Evolutionary conservation across 2,888 invertebrate genomes (phyloP).

Genomic region (Eristalinus sepulchralis): DNA sequence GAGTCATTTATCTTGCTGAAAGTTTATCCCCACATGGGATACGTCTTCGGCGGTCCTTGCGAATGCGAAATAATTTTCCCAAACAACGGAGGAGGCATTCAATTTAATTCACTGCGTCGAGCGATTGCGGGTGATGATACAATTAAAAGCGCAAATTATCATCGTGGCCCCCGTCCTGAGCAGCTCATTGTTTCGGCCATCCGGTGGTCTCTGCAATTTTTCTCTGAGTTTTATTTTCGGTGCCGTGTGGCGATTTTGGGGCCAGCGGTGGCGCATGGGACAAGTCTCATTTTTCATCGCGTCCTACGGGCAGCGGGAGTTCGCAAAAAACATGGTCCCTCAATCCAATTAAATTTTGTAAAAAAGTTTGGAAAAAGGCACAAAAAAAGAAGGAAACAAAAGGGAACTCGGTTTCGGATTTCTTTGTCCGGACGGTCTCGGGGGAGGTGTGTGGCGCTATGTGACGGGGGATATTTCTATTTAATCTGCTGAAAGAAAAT

Average conservation of each 20-base stretch:
- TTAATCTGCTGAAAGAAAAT: neutral
- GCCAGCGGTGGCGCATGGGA: neutral
- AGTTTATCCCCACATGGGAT: neutral
- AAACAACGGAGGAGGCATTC: slow-evolving; percentile 23
- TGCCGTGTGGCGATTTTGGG: neutral
- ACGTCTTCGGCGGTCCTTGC: neutral
- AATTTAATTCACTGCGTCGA: slow-evolving; percentile 33
- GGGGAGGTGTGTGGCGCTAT: neutral
- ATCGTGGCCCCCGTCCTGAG: neutral
- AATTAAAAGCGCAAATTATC: slow-evolving; percentile 27
- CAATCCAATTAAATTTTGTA: slow-evolving; percentile 14
- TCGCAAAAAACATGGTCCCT: slow-evolving; percentile 6
- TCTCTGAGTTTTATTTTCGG: neutral
- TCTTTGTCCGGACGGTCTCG: neutral
- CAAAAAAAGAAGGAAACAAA: neutral
- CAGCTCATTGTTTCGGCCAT: neutral
- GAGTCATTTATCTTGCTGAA: slow-evolving; percentile 20
- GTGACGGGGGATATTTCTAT: neutral
- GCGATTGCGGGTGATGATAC: slow-evolving; percentile 6
- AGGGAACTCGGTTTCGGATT: neutral
- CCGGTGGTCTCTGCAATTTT: neutral
- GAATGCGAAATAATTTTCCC: neutral
- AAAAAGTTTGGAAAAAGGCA: slow-evolving; percentile 19
- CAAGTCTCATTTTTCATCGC: neutral
- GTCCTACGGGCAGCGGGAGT: neutral